Evolutionary conservation across 2,797 vertebrate genomes (phyloP), one percentile per base, ranked within the genome.

Genomic region (Valencia hispanica): DNA sequence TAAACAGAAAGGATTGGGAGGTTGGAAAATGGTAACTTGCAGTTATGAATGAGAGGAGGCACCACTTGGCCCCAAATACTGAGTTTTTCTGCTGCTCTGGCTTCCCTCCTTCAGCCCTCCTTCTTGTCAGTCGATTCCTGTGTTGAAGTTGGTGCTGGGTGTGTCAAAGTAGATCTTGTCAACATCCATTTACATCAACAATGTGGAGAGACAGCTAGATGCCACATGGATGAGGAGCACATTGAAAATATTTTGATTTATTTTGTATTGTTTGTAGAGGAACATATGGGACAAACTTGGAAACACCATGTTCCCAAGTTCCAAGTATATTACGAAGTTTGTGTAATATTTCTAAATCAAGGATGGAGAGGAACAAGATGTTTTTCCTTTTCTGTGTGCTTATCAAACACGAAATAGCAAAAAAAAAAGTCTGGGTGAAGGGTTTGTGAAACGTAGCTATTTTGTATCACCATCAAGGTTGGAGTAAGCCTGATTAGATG

Each of bases 91-190:
- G n/a, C 75, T 65, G 43, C 43, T 82, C 43, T 70, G 22, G 74
- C 22, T 65, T 53, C 20, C 3, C 66, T 57, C 5, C 18, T n/a
- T 50, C n/a, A 55, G 61, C 20, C 73, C 18, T 83, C 45, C 70
- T 63, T 66, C 41, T 6, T 22, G 63, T 82, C 74, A 75, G 69
- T 78, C 80, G 72, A 65, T 86, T 86, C 80, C 71, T 81, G 73
- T 85, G 78, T 82, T 85, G 79, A 81, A 68, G 86, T 71, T 41
- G 51, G 71, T 47, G 41, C 45, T 45, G 92, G 89, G 91, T 86
- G 92, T 91, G 87, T 82, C 88, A 73, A 86, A 87, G 75, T 91
- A 92, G 86, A 93, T n/a, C 85, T 14, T 81, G 81, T 89, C 80
- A 88, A 83, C 76, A 89, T 83, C 80, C 61, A 72, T 78, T 80